phyloP scores from a whole-genome alignment of 2,113 vertebrate species.

The Malurus melanocephalus region DNA sequence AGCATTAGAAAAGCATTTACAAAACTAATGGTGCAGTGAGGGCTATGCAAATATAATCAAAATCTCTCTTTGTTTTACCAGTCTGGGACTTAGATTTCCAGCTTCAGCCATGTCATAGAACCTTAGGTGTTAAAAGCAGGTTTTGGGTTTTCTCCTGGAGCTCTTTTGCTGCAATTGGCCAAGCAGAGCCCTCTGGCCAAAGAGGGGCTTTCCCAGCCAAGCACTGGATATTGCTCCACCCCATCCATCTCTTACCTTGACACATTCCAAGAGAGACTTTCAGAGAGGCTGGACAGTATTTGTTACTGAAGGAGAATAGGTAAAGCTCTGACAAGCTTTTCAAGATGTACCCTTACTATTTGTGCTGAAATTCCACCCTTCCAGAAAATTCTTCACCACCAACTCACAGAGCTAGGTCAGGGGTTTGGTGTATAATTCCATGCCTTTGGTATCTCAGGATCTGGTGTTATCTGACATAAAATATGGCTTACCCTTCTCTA shows the following conservation, averaged over 20 bases:
- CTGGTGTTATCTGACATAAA: constrained; percentile 1
- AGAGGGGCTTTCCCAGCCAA: neutral
- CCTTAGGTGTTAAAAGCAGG: neutral
- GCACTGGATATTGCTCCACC: neutral
- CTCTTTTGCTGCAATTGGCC: neutral
- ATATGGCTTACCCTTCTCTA: neutral
- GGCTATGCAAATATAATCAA: neutral
- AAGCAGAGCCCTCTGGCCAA: neutral
- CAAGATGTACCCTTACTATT: neutral
- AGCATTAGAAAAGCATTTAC: neutral
- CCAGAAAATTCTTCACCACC: neutral
- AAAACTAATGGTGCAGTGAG: neutral
- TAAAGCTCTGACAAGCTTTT: neutral
- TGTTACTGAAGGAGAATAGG: neutral
- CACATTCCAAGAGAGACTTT: neutral
- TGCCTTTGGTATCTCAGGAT: neutral
- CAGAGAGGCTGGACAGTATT: neutral
- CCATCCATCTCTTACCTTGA: neutral
- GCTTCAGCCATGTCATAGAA: neutral
- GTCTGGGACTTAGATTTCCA: neutral
- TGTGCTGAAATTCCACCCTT: neutral
- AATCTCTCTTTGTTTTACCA: neutral
- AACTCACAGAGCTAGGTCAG: neutral
- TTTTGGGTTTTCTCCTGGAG: neutral
- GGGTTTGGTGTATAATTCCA: neutral